A percentile compares a stretch with the other conserved stretches of the same genome.
Conservation (phyloP, 2,113 vertebrate genomes). For the Macrotis lagotis region DNA sequence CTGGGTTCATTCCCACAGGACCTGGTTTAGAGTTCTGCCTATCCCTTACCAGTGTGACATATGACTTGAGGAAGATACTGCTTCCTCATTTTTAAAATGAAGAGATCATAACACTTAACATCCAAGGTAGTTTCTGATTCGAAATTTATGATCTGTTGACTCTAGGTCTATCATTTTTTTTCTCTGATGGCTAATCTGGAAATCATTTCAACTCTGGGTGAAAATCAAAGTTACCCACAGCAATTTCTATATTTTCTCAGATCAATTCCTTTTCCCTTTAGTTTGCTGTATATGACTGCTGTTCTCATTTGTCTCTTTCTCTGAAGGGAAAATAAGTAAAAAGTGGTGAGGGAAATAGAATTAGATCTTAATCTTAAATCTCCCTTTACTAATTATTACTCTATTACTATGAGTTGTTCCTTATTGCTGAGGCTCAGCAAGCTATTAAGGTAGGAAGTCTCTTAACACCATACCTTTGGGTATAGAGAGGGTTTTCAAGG, state of each 20-base stretch:
- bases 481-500: not conserved
- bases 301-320: not conserved
- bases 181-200: not conserved
- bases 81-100: not conserved
- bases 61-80: not conserved
- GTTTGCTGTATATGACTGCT: not conserved
- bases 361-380: not conserved
- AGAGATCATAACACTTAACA: not conserved
- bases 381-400: not conserved
- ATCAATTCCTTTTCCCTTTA: not conserved
- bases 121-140: not conserved
- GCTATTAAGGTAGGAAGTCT: not conserved
- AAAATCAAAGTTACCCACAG: not conserved
- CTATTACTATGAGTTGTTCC: not conserved
- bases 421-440: not conserved
- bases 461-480: not conserved
- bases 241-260: not conserved
- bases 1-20: not conserved
- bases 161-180: not conserved
- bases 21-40: not conserved
- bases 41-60: not conserved
- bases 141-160: not conserved
- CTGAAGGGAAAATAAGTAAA: not conserved
- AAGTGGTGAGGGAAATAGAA: not conserved
- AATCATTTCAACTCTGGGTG: not conserved